These are phyloP conservation scores for Amblyornis subalaris DNA, from an alignment of 2,113 vertebrate genomes.

Conservation along the genomic window DNA sequence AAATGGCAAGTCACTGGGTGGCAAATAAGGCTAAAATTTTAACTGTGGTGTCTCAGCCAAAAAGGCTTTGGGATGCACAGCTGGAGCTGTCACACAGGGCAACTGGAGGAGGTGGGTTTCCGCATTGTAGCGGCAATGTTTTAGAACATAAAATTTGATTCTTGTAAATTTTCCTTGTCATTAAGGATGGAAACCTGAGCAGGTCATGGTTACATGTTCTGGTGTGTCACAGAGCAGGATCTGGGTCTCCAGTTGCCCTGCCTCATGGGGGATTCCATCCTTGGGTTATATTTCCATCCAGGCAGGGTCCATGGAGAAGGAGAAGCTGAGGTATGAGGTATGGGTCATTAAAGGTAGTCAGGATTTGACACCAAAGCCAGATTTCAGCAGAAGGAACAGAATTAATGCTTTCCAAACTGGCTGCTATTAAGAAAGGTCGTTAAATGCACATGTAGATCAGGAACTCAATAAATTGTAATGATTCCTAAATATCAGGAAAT, in stretches of 20 bases:
- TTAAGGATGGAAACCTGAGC: not conserved
- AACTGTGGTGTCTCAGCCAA: fast-evolving
- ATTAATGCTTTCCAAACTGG: not conserved
- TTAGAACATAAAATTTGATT: not conserved
- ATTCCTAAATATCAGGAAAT: not conserved
- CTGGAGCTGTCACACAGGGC: fast-evolving
- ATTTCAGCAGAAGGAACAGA: not conserved
- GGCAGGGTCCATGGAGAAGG: not conserved
- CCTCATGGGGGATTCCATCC: not conserved
- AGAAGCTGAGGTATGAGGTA: fast-evolving
- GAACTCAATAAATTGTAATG: not conserved
- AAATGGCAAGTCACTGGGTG: not conserved
- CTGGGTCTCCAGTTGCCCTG: not conserved
- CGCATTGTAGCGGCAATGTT: fast-evolving
- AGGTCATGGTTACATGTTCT: fast-evolving
- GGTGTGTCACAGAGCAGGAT: not conserved
- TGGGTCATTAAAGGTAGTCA: fast-evolving
- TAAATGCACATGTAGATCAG: not conserved
- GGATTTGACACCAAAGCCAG: not conserved
- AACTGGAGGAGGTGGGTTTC: not conserved
- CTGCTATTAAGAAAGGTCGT: not conserved
- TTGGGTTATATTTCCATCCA: fast-evolving
- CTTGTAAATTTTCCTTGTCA: not conserved
- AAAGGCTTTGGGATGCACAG: fast-evolving
- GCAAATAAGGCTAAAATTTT: not conserved